Conservation (phyloP, 2,113 vertebrate genomes). For the Spermophilus dauricus region DNA sequence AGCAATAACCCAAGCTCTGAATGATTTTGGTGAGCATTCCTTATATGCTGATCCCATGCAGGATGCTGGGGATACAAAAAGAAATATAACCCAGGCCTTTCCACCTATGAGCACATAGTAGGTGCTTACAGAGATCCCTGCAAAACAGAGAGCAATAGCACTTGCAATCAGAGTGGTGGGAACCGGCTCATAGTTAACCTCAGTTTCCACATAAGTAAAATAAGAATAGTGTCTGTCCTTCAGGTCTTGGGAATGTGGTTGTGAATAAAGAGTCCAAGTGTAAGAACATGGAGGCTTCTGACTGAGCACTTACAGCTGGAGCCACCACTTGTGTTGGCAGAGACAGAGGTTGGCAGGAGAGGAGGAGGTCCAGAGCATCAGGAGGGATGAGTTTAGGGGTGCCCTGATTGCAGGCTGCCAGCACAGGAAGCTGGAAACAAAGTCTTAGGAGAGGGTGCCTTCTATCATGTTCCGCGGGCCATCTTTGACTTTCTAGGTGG, state of each 20-base stretch:
- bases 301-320: neutral
- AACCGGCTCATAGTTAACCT: neutral
- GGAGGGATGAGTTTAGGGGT: fast-evolving
- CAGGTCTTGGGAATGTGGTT: neutral
- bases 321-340: neutral
- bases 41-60: no score
- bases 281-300: neutral
- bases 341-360: no score
- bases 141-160: neutral
- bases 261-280: neutral
- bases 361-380: fast-evolving
- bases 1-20: neutral
- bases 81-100: neutral
- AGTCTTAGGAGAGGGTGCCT: neutral
- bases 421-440: fast-evolving
- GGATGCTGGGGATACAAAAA: fast-evolving
- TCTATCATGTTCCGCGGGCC: no score
- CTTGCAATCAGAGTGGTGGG: neutral
- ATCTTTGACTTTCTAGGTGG: neutral
- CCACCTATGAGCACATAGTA: neutral
- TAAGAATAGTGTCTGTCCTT: neutral
- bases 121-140: neutral
- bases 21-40: no score
- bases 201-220: neutral
- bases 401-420: neutral